Evolutionary conservation across 2,113 vertebrate genomes (phyloP).

Genomic region (Bubalus kerabau): DNA sequence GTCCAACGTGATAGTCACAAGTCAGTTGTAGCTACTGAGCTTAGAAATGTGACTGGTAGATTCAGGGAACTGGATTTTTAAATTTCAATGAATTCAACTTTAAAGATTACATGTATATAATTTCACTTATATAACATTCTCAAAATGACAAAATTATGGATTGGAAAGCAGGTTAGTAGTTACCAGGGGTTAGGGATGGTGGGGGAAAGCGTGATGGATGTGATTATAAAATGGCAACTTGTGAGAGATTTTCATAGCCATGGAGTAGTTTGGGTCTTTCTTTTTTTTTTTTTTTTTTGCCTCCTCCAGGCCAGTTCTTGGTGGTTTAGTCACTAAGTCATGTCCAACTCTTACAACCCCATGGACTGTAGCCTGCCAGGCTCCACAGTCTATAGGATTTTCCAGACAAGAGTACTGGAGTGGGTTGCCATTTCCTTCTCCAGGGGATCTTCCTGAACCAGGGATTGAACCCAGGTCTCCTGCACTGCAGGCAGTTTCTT

Average conservation of each 20-base stretch:
- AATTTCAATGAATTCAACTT: background rate
- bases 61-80: background rate
- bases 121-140: background rate
- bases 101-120: background rate
- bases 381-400: background rate
- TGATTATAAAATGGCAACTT: background rate
- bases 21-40: background rate
- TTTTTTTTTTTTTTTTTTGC: background rate
- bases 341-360: background rate
- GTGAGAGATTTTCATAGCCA: background rate
- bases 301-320: background rate
- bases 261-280: background rate
- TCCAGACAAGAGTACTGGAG: background rate
- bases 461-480: background rate
- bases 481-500: background rate
- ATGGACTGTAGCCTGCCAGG: background rate
- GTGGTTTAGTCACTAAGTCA: background rate
- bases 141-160: background rate
- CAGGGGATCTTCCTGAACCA: background rate
- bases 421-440: background rate
- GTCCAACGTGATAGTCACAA: accelerated
- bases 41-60: background rate
- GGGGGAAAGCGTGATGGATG: background rate
- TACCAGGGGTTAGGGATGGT: background rate
- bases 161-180: background rate